Conservation (phyloP, 2,113 vertebrate species). For the Columba janthina region DNA sequence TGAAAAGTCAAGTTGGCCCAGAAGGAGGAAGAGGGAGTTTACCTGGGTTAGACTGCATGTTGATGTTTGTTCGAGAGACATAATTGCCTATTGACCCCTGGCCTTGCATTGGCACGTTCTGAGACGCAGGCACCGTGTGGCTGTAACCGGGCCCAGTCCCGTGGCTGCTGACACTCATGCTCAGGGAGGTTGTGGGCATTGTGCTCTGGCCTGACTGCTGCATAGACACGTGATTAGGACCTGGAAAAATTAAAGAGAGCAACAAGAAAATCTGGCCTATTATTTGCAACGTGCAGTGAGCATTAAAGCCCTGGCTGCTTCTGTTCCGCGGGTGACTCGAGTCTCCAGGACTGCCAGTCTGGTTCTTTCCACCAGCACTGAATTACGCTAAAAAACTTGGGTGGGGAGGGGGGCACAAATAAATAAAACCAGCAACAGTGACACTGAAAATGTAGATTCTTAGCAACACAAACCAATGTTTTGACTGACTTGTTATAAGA, state of each 20-base stretch:
- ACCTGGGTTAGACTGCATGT: conserved; percentile 94
- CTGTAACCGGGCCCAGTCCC: conserved; percentile 85
- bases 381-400: background rate
- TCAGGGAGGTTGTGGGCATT: conserved; percentile 86
- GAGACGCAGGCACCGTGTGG: conserved; percentile 84
- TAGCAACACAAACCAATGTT: background rate
- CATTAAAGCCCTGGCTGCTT: background rate
- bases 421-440: background rate
- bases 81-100: conserved; percentile 86
- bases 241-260: conserved; percentile 61
- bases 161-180: conserved; percentile 85
- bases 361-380: background rate
- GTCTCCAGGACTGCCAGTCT: background rate
- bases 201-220: conserved; percentile 89
- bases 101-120: conserved; percentile 88
- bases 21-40: conserved; percentile 33
- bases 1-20: background rate
- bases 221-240: conserved; percentile 88
- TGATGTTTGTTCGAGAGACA: conserved; percentile 90
- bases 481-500: background rate
- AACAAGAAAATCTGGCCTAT: background rate
- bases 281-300: background rate
- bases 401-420: background rate
- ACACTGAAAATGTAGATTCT: background rate
- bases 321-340: background rate